Base-by-base conservation (phyloP, 2,797 vertebrate genomes). In the Coracias cyanogaster region DNA sequence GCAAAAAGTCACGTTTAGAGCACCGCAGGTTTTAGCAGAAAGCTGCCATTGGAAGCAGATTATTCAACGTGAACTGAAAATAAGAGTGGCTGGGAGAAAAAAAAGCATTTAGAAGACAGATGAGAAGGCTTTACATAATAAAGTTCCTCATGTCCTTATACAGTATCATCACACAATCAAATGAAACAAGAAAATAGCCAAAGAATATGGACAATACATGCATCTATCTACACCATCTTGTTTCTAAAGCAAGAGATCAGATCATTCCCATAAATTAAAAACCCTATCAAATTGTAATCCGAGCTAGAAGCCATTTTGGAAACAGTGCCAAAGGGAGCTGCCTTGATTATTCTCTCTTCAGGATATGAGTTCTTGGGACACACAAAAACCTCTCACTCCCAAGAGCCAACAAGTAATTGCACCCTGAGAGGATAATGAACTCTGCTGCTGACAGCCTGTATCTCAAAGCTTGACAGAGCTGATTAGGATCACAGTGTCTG, bases 221-320 rank as follows among this genome's bases (percentile, higher is more conserved):
- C 91, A 95, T 95, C 45, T 96, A 98, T 97, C 97, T 95, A 86
- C 60, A 91, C 87, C 87, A 98, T 98, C 98, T 97, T 96, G 97
- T 97, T 97, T 97, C 97, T 94, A 97, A 97, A 97, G 97, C 94
- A 95, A 78, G 93, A 90, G 89, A 98, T 98, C 96, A 97, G 97
- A 98, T 98, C 95, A 96, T 94, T 88, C 88, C 97, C 89, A 97
- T 95, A 98, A 98, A 98, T 98, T 97, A 98, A 98, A 98, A 97
- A 95, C 95, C 94, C 97, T 98, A 98, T 98, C 98, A 96, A 60
- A 96, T 13, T 73, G 93, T 84, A 93, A 95, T 33, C 93, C 41
- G 6, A 85, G 88, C 89, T 35, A 71, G 92, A 51, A 82, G 84
- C 96, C 91, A 91, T 94, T 96, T 94, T 93, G 90, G 95, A 88